A percentile compares a stretch with the other conserved stretches of the same genome.
phyloP scores from a whole-genome alignment of 2,113 vertebrate species.

The Carollia perspicillata region DNA sequence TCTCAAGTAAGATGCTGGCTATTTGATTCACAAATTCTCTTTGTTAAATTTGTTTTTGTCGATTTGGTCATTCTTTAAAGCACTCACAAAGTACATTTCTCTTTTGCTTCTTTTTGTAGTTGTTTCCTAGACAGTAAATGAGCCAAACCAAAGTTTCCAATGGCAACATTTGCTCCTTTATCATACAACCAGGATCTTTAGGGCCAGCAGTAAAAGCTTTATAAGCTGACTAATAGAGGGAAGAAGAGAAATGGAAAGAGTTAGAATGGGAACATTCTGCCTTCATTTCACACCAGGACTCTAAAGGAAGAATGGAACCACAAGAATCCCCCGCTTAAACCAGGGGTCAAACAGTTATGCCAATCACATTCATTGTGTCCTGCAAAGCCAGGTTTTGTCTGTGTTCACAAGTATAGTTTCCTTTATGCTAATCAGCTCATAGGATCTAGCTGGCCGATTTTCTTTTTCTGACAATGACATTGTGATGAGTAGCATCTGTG shows the following conservation, averaged over 20 bases:
- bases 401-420: constrained; percentile 56
- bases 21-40: constrained; percentile 21
- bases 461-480: constrained; percentile 47
- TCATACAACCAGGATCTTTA: constrained; percentile 51
- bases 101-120: constrained; percentile 35
- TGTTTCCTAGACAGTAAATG: constrained; percentile 52
- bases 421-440: constrained; percentile 64
- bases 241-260: constrained; percentile 48
- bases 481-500: constrained; percentile 41
- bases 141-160: constrained; percentile 62
- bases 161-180: constrained; percentile 69
- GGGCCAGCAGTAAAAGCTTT: constrained; percentile 33
- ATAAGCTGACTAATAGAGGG: constrained; percentile 60
- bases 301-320: constrained; percentile 63
- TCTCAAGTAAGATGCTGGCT: not conserved
- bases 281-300: constrained; percentile 60
- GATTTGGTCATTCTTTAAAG: constrained; percentile 31
- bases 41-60: constrained; percentile 26
- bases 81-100: constrained; percentile 47
- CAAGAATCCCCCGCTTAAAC: constrained; percentile 40
- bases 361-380: constrained; percentile 66
- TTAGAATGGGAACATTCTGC: constrained; percentile 59
- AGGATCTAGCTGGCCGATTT: not conserved
- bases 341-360: constrained; percentile 59
- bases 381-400: constrained; percentile 62